These are phyloP conservation scores for Patagioenas fasciata DNA, from an alignment of 2,113 vertebrate genomes.

Conservation along the genomic window DNA sequence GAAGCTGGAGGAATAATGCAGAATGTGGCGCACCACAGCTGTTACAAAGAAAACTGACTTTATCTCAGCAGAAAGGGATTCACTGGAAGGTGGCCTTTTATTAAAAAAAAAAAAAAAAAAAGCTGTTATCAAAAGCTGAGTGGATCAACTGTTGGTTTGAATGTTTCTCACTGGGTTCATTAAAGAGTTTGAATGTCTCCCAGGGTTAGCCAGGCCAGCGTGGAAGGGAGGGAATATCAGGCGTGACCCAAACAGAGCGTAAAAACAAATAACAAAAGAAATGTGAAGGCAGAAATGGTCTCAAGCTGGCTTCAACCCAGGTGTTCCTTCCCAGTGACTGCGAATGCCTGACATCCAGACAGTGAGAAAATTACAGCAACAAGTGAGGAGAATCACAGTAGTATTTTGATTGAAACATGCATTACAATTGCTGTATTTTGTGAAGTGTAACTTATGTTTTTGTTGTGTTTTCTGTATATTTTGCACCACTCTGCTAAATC, in stretches of 20 bases:
- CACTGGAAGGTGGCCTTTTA: neutral
- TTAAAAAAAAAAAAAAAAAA: too few species aligned
- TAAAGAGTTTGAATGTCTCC: too few species aligned
- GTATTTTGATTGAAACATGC: neutral
- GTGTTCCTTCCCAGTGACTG: neutral
- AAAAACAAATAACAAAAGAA: neutral
- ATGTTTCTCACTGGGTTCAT: too few species aligned
- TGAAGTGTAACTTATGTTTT: neutral
- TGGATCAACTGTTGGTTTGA: too few species aligned
- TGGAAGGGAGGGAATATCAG: neutral
- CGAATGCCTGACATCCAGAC: rapidly evolving
- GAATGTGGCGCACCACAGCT: too few species aligned
- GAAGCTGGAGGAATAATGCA: neutral
- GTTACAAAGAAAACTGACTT: neutral
- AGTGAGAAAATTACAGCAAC: too few species aligned
- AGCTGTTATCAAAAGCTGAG: neutral
- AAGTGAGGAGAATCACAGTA: too few species aligned
- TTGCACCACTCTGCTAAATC: neutral
- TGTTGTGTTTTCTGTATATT: neutral
- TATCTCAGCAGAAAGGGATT: neutral
- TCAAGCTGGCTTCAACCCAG: neutral
- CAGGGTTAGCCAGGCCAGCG: too few species aligned
- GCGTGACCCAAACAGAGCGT: neutral
- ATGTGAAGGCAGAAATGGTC: neutral
- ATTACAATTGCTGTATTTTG: too few species aligned